Conservation (phyloP, 1,140 invertebrate species). For the Saccostrea echinata region DNA sequence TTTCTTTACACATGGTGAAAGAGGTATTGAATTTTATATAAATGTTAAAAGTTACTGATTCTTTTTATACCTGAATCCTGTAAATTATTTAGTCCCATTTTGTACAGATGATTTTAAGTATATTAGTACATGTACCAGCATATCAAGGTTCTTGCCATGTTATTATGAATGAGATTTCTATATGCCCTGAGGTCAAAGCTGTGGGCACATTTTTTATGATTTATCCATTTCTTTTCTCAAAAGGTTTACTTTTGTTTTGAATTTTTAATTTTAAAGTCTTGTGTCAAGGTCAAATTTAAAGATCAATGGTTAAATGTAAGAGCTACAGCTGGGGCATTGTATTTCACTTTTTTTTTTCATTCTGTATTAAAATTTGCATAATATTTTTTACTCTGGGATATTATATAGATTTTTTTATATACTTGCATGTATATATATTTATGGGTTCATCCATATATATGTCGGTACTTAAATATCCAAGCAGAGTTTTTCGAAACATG, state of each 20-base stretch:
- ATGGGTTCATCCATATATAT: not conserved
- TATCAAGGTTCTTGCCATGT: conserved; percentile 11
- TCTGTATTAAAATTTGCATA: conserved; percentile 10
- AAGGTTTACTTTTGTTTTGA: no score
- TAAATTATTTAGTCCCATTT: conserved; percentile 20
- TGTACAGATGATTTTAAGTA: not conserved
- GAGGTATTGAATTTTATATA: conserved; percentile 9
- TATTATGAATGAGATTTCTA: not conserved
- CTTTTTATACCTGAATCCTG: not conserved
- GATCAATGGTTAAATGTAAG: no score
- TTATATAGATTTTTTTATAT: conserved; percentile 4
- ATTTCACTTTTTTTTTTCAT: not conserved
- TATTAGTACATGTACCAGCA: not conserved
- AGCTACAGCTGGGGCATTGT: no score
- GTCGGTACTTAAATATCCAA: conserved; percentile 4
- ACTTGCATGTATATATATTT: not conserved
- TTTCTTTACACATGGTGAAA: conserved; percentile 34
- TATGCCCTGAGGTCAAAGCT: no score
- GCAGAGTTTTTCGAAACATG: not conserved
- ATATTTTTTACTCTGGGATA: conserved; percentile 17
- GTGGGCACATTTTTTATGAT: no score
- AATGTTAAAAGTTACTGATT: not conserved
- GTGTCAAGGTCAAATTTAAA: no score
- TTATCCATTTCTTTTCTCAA: no score
- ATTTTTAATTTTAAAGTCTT: no score